phyloP scores from a whole-genome alignment of 2,888 invertebrate species.

The Acanthococcus lagerstroemiae region DNA sequence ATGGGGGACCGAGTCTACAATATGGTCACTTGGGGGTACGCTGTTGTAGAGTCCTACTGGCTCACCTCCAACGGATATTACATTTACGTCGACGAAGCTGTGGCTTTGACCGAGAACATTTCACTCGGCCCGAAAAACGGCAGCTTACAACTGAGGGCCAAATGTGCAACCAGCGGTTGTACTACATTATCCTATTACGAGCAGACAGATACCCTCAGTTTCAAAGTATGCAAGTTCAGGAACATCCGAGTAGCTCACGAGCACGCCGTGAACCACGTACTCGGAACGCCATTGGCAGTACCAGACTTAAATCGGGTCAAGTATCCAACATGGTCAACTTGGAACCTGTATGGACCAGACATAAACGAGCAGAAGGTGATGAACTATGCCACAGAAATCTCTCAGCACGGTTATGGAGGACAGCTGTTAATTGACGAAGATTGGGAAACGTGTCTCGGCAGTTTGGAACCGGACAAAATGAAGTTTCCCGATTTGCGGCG shows the following conservation, averaged over 20 bases:
- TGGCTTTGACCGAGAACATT: constrained; percentile 60
- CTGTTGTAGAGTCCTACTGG: constrained; percentile 59
- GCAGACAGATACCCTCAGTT: constrained; percentile 45
- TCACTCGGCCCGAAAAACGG: constrained; percentile 39
- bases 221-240: constrained; percentile 52
- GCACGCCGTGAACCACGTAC: constrained; percentile 51
- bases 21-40: constrained; percentile 48
- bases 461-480: constrained; percentile 51
- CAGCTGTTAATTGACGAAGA: constrained; percentile 80
- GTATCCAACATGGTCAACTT: constrained; percentile 81
- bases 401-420: constrained; percentile 48
- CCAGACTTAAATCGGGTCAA: constrained; percentile 61
- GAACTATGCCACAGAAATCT: constrained; percentile 58
- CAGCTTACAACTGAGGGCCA: neutral
- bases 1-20: constrained; percentile 51
- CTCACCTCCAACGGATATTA: constrained; percentile 61
- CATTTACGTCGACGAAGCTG: constrained; percentile 52
- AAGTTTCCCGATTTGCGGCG: constrained; percentile 60
- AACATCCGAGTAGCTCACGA: constrained; percentile 55
- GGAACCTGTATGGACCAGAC: constrained; percentile 61
- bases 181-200: constrained; percentile 42
- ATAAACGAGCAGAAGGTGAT: constrained; percentile 55
- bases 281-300: constrained; percentile 50
- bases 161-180: constrained; percentile 34
- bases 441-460: constrained; percentile 81